Evolutionary conservation across 2,888 invertebrate genomes (phyloP), one percentile per base, ranked within the genome.

Genomic region (Poecilus cupreus): DNA sequence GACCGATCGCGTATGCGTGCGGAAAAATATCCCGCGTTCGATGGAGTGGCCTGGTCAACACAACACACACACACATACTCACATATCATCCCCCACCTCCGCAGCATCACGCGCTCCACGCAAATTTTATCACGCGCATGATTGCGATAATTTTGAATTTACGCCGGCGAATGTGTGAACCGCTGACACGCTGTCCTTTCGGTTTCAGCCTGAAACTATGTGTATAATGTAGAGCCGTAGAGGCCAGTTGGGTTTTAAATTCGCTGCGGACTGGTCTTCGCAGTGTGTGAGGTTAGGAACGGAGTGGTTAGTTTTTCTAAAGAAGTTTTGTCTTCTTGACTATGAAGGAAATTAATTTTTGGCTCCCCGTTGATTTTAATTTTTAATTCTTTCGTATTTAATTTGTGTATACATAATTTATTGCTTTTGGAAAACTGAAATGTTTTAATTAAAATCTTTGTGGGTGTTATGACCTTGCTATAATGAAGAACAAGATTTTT

Each of bases 121-220:
- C 75, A 75, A 75, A 75, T 75, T 49, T 75, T 75, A 75, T 75
- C 51, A 75, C 75, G 39, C 75, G 75, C 20, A 26, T 75, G 75
- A 75, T 75, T 75, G 75, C 54, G 75, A 75, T 75, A 75, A 75
- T 75, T 75, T 32, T 13, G 37, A 32, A 75, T 75, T 75, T 75
- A 75, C 54, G 16, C 39, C 68, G 26, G 11, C 68, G 32, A 10
- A 68, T 24, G 32, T 68, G 32, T 24, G 68, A 24, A 68, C 32
- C 32, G 24, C 16, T 26, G 32, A 22, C 16, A n/a, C 68, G 11
- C 32, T 68, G 32, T 68, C 49, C 49, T 49, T 49, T 49, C 49
- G n/a, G 6, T 49, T 49, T 49, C 49, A 32, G 32, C 32, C 4
- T 32, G 32, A 3, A 32, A 32, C 32, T 32, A 32, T n/a, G n/a